Evolutionary conservation across 2,113 vertebrate species (phyloP).

Genomic region (Perccottus glenii): DNA sequence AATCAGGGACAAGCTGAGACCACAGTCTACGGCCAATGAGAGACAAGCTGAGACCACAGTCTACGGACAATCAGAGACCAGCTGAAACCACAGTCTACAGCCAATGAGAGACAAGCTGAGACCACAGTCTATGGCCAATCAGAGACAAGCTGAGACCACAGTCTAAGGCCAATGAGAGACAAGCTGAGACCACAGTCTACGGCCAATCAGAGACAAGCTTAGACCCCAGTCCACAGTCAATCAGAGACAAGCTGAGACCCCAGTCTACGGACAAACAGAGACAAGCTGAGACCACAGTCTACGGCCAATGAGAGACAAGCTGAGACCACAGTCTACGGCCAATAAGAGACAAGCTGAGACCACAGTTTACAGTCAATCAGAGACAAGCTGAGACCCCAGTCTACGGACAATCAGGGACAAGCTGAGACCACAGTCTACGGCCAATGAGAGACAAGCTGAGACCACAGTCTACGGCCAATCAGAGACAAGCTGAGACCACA

Average conservation of each 20-base stretch:
- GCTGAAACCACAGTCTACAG: neutral
- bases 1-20: neutral
- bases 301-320: neutral
- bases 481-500: too few relatives aligned
- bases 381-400: conserved; percentile 53
- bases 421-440: neutral
- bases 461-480: neutral
- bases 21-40: neutral
- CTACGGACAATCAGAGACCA: neutral
- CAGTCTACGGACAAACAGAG: neutral
- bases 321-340: neutral
- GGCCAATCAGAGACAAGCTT: neutral
- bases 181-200: neutral
- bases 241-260: conserved; percentile 55
- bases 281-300: neutral
- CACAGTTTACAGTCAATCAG: neutral
- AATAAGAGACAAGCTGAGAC: neutral
- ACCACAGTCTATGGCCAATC: neutral
- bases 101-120: neutral
- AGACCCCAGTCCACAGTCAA: too few relatives aligned
- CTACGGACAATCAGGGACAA: neutral
- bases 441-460: neutral
- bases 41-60: neutral
- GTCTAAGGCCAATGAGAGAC: neutral
- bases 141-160: neutral